phyloP scores from a whole-genome alignment of 2,113 vertebrate species.

The Tilapia sparmanii region DNA sequence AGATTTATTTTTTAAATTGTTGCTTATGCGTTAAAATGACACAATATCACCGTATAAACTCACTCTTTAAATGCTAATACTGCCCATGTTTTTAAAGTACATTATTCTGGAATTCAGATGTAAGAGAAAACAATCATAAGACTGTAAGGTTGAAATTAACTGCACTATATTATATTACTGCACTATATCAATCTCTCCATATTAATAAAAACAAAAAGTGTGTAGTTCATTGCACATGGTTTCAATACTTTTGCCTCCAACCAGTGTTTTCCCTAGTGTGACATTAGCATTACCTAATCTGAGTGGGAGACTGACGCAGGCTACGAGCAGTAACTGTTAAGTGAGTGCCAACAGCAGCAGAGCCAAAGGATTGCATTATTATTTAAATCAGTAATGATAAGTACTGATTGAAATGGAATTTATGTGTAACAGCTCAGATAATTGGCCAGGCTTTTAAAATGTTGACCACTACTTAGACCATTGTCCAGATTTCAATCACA shows the following conservation, averaged over 20 bases:
- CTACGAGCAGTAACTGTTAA: neutral
- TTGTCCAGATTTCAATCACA: neutral
- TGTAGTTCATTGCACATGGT: neutral
- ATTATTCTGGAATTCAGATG: neutral
- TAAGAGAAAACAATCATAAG: neutral
- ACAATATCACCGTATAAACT: neutral
- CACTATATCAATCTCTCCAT: neutral
- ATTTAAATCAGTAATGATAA: neutral
- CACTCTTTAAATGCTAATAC: neutral
- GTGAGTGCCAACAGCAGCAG: neutral
- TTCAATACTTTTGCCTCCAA: neutral
- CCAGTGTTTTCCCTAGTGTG: neutral
- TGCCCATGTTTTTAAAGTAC: neutral
- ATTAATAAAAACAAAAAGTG: neutral
- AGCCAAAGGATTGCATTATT: neutral
- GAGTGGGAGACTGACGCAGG: neutral
- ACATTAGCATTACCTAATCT: neutral
- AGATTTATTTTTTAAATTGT: neutral
- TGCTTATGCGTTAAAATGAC: neutral
- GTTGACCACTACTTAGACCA: neutral
- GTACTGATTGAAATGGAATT: neutral
- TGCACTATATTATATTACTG: neutral
- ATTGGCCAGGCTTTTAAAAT: neutral
- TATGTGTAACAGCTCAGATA: neutral
- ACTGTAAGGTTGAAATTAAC: neutral